These are phyloP conservation scores for Thecocarcelia acutangulata DNA, from an alignment of 2,888 invertebrate genomes.

Conservation along the genomic window DNA sequence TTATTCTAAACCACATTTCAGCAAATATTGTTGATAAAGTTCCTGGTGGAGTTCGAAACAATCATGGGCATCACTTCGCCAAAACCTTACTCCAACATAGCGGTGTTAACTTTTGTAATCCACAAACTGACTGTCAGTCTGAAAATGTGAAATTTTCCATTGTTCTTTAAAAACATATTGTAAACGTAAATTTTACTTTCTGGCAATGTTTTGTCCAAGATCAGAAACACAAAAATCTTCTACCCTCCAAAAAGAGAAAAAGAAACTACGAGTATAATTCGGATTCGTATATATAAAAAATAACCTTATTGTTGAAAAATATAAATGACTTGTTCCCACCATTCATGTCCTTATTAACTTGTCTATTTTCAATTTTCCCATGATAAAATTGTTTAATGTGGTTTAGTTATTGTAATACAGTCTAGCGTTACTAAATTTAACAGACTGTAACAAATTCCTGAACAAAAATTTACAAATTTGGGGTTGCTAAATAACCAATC, in stretches of 20 bases:
- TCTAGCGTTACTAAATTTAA: constrained; percentile 77
- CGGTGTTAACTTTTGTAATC: too few relatives aligned
- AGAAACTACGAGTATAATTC: background rate
- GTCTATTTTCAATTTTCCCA: constrained; percentile 64
- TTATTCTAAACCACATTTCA: too few relatives aligned
- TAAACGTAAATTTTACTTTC: too few relatives aligned
- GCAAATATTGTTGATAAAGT: too few relatives aligned
- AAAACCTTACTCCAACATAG: too few relatives aligned
- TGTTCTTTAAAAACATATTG: too few relatives aligned
- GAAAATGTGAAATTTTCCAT: too few relatives aligned
- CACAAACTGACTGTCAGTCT: too few relatives aligned
- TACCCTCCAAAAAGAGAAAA: background rate
- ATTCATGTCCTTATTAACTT: constrained; percentile 65
- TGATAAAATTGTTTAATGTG: constrained; percentile 57
- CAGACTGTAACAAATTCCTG: constrained; percentile 80
- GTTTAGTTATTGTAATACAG: constrained; percentile 64
- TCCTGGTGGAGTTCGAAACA: too few relatives aligned
- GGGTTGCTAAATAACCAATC: constrained; percentile 59
- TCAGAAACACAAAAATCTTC: background rate
- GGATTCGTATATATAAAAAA: constrained; percentile 1
- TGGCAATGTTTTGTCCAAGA: background rate
- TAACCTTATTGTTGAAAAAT: constrained; percentile 58
- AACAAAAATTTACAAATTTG: constrained; percentile 57
- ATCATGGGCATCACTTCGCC: too few relatives aligned
- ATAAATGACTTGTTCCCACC: constrained; percentile 63